Conservation (phyloP, 1,140 invertebrate genomes). For the Musca vetustissima region DNA sequence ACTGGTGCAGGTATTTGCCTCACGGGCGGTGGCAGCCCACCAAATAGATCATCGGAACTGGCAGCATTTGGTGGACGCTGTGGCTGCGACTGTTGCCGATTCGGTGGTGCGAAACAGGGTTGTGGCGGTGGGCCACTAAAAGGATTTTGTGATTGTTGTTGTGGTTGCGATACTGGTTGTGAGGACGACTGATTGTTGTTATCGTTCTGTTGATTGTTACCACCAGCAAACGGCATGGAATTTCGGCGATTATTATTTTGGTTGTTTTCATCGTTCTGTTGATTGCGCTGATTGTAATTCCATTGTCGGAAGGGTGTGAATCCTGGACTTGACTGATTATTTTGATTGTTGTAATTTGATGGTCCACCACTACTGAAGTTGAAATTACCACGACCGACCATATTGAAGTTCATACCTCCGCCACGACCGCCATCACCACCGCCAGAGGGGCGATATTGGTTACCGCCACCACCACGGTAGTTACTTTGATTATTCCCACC, state of each 20-base stretch:
- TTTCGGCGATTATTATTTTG: conserved; percentile 26
- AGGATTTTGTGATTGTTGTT: conserved; percentile 22
- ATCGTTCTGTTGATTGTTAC: conserved; percentile 25
- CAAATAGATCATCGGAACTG: conserved; percentile 26
- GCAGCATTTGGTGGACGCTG: too few species aligned
- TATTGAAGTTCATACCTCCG: conserved; percentile 17
- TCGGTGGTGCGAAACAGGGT: conserved; percentile 1
- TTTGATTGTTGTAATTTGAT: conserved; percentile 33
- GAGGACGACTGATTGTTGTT: conserved; percentile 42
- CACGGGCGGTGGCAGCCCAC: conserved; percentile 32
- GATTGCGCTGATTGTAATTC: conserved; percentile 40
- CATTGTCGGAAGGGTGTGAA: conserved; percentile 39
- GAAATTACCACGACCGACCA: conserved; percentile 29
- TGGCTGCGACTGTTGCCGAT: not conserved
- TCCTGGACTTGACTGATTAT: conserved; percentile 21
- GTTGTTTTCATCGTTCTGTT: conserved; percentile 33
- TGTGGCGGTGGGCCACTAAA: conserved; percentile 29
- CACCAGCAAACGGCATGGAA: conserved; percentile 23
- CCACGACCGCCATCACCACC: conserved; percentile 33
- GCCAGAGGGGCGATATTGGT: conserved; percentile 37
- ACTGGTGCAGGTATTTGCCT: conserved; percentile 32
- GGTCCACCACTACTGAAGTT: conserved; percentile 36
- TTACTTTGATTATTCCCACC: conserved; percentile 54
- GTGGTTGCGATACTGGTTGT: conserved; percentile 48
- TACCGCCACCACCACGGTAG: conserved; percentile 44